Evolutionary conservation across 2,888 invertebrate species (phyloP), one percentile per base, ranked within the genome.

Genomic region (Stegana nigrithorax): DNA sequence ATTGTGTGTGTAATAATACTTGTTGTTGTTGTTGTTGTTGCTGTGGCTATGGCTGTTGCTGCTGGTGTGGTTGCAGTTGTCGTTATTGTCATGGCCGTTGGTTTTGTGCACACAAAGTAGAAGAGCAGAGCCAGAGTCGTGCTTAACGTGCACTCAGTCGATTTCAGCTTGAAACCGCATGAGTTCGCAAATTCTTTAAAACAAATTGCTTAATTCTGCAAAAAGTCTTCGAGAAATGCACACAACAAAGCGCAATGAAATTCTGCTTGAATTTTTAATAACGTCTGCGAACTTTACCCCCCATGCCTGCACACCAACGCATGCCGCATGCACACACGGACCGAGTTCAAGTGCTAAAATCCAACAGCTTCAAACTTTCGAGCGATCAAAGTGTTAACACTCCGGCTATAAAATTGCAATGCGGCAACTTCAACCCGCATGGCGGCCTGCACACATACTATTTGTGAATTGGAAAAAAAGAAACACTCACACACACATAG

Each of bases 1-100:
- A 78, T 75, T 69, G 69, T 65, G 61, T 29, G 42, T 39, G 25
- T 61, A 51, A 21, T 62, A 62, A 10, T 25, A n/a, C n/a, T n/a
- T 57, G 61, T 44, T 36, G 23, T 10, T 55, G 51, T n/a, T 51
- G 50, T 14, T 6, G 21, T 53, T 7, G 8, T 59, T 39, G 10
- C 19, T 14, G 55, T n/a, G 8, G 4, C 53, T 56, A 27, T 29
- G 42, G 10, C 14, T 29, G 6, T 56, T 57, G 51, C 64, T 60
- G 58, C 45, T 62, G 63, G 65, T 65, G 57, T 62, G 14, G 39
- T 32, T 65, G 55, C 44, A 59, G 56, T 39, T n/a, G n/a, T n/a
- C n/a, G n/a, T n/a, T n/a, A n/a, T n/a, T n/a, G n/a, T n/a, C n/a
- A n/a, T n/a, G n/a, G n/a, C n/a, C n/a, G n/a, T n/a, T n/a, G n/a